Percentiles rank a stretch among this genome's conserved stretches.
Conservation (phyloP, 2,888 invertebrate species). For the Caenorhabditis sp. region DNA sequence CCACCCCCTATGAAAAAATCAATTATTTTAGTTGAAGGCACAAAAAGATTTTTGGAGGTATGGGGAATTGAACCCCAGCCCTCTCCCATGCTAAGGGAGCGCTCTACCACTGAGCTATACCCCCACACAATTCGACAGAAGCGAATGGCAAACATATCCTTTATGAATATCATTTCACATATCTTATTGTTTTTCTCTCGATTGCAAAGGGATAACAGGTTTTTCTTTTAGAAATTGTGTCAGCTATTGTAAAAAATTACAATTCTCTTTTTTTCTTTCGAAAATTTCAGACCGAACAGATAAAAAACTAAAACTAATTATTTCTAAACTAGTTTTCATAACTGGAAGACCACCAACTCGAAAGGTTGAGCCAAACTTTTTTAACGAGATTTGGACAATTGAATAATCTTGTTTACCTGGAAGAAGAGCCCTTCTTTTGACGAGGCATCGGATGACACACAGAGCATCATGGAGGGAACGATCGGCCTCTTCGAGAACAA, state of each 20-base stretch:
- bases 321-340: too few relatives aligned
- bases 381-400: too few relatives aligned
- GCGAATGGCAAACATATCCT: not conserved
- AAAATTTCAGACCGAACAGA: too few relatives aligned
- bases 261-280: too few relatives aligned
- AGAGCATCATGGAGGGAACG: constrained; percentile 90
- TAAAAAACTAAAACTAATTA: too few relatives aligned
- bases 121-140: constrained; percentile 20
- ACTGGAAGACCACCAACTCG: too few relatives aligned
- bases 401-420: too few relatives aligned
- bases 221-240: not conserved
- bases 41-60: constrained; percentile 46
- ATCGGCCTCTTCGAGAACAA: constrained; percentile 88
- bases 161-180: not conserved
- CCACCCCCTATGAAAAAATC: constrained; percentile 87
- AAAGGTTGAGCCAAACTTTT: not conserved
- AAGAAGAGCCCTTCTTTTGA: constrained; percentile 79
- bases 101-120: constrained; percentile 63
- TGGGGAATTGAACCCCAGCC: constrained; percentile 59
- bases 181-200: not conserved
- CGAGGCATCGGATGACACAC: constrained; percentile 92
- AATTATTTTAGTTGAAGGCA: not conserved
- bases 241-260: constrained; percentile 61
- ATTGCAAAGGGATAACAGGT: not conserved
- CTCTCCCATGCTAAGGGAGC: constrained; percentile 63